These are phyloP conservation scores for Sarotherodon lohbergeri DNA, from an alignment of 2,113 vertebrate genomes.

Conservation along the genomic window DNA sequence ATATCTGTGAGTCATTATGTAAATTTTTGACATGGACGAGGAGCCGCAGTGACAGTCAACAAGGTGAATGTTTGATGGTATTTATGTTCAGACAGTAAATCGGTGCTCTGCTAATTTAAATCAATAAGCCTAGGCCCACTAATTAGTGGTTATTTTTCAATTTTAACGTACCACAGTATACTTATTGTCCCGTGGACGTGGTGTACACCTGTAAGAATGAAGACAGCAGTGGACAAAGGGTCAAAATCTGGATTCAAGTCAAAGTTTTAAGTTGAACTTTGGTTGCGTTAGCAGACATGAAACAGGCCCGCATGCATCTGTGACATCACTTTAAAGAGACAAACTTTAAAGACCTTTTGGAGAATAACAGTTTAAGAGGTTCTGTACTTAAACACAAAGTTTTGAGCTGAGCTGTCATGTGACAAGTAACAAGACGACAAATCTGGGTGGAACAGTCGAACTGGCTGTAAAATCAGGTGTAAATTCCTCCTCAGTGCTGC, in stretches of 20 bases:
- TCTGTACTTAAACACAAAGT: not conserved
- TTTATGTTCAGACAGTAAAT: not conserved
- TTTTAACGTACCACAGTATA: accelerated
- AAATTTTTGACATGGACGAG: not conserved
- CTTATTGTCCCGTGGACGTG: not conserved
- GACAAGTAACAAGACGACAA: accelerated
- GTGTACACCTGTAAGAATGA: not conserved
- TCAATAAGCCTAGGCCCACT: not conserved
- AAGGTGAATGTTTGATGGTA: not conserved
- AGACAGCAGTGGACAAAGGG: not conserved
- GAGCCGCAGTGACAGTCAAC: not conserved
- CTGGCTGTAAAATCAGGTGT: not conserved
- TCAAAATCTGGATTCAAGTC: not conserved
- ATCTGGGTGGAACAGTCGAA: not conserved
- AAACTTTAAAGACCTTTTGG: not conserved
- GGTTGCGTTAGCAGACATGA: not conserved
- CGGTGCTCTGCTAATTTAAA: not conserved
- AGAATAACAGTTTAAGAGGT: not conserved
- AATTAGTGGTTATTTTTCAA: not conserved
- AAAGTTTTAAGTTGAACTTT: not conserved
- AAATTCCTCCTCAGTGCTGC: not conserved
- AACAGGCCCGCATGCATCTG: not conserved
- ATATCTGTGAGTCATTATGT: not conserved
- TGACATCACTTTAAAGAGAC: not conserved
- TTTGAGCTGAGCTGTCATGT: not conserved